phyloP scores from a whole-genome alignment of 2,797 vertebrate genomes.

The Mareca penelope region DNA sequence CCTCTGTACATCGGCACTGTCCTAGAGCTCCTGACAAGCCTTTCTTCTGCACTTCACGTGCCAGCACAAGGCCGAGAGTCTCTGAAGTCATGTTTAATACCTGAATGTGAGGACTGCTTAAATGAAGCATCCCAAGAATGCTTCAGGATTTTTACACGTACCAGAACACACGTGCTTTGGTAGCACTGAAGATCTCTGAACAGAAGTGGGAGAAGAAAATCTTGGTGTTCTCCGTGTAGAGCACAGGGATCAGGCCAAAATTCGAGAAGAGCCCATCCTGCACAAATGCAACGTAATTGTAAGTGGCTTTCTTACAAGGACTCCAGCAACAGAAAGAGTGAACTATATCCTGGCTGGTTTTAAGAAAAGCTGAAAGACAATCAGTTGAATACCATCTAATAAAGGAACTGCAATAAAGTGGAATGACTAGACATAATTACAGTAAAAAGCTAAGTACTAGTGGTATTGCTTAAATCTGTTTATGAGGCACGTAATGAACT shows the following conservation, averaged over 20 bases:
- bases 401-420: not conserved
- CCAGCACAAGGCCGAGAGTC: not conserved
- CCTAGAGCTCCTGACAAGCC: not conserved
- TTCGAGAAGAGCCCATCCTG: not conserved
- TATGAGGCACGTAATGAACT: not conserved
- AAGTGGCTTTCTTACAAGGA: not conserved
- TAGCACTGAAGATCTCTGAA: not conserved
- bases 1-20: not conserved
- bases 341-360: not conserved
- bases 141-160: not conserved
- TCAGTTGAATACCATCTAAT: not conserved
- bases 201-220: fast-evolving
- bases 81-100: not conserved
- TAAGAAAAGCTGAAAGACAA: not conserved
- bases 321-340: not conserved
- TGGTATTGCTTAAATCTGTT: not conserved
- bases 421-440: not conserved
- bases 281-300: not conserved
- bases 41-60: too few species aligned
- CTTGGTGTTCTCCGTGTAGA: fast-evolving
- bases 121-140: not conserved
- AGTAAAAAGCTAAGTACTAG: not conserved
- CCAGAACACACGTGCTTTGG: not conserved
- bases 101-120: fast-evolving
- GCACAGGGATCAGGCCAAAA: not conserved